phyloP scores from a whole-genome alignment of 1,140 invertebrate species.

The Melitaea cinxia region DNA sequence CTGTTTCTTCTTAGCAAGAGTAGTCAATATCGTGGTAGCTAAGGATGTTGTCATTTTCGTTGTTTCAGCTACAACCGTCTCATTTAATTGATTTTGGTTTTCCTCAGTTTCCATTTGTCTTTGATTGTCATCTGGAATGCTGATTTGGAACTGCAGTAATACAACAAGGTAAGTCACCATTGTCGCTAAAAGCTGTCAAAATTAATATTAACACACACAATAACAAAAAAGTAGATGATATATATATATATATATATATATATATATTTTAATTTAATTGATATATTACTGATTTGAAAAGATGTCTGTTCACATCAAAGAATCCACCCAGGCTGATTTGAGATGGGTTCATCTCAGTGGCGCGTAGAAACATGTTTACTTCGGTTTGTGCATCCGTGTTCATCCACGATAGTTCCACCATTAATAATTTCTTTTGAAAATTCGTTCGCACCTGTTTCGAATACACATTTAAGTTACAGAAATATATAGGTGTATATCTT shows the following conservation, averaged over 20 bases:
- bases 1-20: constrained; percentile 64
- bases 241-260: too few relatives aligned
- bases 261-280: too few relatives aligned
- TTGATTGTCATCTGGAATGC: constrained; percentile 82
- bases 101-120: constrained; percentile 26
- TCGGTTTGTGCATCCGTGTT: constrained; percentile 84
- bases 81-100: constrained; percentile 34
- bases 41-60: constrained; percentile 53
- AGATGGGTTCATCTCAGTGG: constrained; percentile 87
- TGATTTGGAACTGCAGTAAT: constrained; percentile 87
- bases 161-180: constrained; percentile 88
- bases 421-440: constrained; percentile 86
- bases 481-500: too few relatives aligned
- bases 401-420: constrained; percentile 87
- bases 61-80: constrained; percentile 42
- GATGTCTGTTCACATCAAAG: constrained; percentile 85
- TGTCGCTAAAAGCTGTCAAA: constrained; percentile 83
- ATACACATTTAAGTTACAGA: constrained; percentile 7
- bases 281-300: constrained; percentile 85
- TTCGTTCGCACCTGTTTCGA: constrained; percentile 82
- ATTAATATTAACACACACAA: too few relatives aligned
- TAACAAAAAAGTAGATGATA: background rate
- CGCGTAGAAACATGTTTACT: constrained; percentile 86
- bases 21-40: constrained; percentile 62
- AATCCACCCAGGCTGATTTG: constrained; percentile 86